Percentiles rank a stretch among this genome's conserved stretches.
phyloP scores from a whole-genome alignment of 2,888 invertebrate species.

The Yponomeuta plumbellus region DNA sequence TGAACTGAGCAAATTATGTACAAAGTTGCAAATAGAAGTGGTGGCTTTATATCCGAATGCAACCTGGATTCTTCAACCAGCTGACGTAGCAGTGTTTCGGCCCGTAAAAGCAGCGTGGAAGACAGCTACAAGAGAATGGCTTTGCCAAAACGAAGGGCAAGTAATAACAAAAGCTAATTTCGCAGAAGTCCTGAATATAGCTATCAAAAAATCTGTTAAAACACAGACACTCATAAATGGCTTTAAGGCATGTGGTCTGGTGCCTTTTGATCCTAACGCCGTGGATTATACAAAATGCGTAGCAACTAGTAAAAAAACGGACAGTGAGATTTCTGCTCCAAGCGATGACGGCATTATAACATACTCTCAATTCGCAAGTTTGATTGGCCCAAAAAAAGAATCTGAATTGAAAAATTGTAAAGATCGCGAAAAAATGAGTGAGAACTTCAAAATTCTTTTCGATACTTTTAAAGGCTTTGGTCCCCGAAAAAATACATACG shows the following conservation, averaged over 20 bases:
- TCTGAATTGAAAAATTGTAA: constrained; percentile 9
- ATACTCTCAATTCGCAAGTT: constrained; percentile 14
- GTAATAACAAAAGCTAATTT: constrained; percentile 11
- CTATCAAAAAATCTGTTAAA: constrained; percentile 22
- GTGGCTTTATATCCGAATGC: constrained; percentile 29
- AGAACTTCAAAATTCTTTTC: constrained; percentile 11
- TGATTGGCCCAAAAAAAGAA: constrained; percentile 18
- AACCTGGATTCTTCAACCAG: constrained; percentile 27
- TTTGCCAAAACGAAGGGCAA: neutral
- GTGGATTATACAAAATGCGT: constrained; percentile 14
- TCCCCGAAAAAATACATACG: constrained; percentile 6
- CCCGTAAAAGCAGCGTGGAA: constrained; percentile 14
- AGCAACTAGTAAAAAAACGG: neutral
- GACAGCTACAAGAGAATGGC: neutral
- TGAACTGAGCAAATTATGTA: constrained; percentile 29
- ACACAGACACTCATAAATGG: constrained; percentile 23
- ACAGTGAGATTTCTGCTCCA: neutral
- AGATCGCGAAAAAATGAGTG: constrained; percentile 1
- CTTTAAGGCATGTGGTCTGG: constrained; percentile 23
- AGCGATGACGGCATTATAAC: constrained; percentile 10
- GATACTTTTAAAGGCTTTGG: constrained; percentile 13
- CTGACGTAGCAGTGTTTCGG: constrained; percentile 34
- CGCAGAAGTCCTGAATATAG: constrained; percentile 14
- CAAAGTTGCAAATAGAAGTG: constrained; percentile 26
- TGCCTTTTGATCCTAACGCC: constrained; percentile 8